Conservation (phyloP, 2,113 vertebrate species). For the Sylvietta virens region DNA sequence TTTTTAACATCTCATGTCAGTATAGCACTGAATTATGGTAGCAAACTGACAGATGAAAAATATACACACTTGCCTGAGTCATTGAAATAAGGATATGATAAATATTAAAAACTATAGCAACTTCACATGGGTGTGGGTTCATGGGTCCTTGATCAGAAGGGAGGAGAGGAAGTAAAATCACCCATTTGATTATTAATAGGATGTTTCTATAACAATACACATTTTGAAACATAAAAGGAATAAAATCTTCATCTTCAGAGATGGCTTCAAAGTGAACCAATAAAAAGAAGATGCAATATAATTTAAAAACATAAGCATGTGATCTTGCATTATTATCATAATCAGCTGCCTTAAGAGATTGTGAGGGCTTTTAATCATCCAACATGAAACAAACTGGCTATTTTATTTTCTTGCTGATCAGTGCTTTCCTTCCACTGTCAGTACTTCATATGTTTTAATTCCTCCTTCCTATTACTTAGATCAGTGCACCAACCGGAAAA, state of each 20-base stretch:
- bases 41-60: conserved; percentile 20
- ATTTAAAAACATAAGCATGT: not conserved
- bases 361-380: not conserved
- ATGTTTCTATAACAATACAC: not conserved
- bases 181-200: not conserved
- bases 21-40: not conserved
- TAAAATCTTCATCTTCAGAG: not conserved
- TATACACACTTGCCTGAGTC: not conserved
- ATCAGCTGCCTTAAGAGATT: not conserved
- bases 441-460: not conserved
- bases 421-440: not conserved
- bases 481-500: not conserved
- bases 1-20: not conserved
- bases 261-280: not conserved
- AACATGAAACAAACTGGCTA: not conserved
- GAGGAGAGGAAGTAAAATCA: not conserved
- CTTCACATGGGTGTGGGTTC: not conserved
- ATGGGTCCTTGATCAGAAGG: not conserved
- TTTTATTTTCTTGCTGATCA: not conserved
- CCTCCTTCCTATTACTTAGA: not conserved
- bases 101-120: not conserved
- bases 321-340: not conserved
- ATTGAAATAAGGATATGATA: not conserved
- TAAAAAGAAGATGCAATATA: not conserved
- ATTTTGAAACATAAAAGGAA: not conserved